Base-by-base conservation (phyloP, 2,113 vertebrate genomes). In the Conger conger region DNA sequence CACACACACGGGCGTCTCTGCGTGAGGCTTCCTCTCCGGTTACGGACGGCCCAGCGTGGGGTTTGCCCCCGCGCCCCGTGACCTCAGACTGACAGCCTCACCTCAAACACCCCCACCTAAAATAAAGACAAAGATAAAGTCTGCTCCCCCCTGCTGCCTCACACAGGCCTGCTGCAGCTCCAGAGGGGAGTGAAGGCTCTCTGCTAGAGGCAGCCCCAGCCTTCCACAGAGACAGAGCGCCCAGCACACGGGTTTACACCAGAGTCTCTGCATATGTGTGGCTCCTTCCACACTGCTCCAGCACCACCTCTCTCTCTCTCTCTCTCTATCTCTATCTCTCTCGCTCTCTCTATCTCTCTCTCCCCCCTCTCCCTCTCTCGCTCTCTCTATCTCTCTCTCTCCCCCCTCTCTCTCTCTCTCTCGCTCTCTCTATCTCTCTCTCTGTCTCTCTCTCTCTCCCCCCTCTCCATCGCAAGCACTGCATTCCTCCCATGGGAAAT, bases 401-500 rank as follows among this genome's bases (percentile, higher is more conserved):
- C 3, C 1, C 9, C 40, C 9, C 40, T 42, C 40, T 42, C 40
- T 9, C 40, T 0, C 40, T 42, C 40, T 1, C 40, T 42, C 40
- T 9, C 40, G 4, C 40, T 1, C 40, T 42, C 40, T 42, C 40
- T 42, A n/a, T n/a, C n/a, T n/a, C n/a, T n/a, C n/a, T n/a, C n/a
- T n/a, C n/a, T n/a, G n/a, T n/a, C 27, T n/a, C 30, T 6, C 36
- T 77, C 77, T 33, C 53, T 17, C 33, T 83, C 81, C 78, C 63
- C 77, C 53, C 15, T 84, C 68, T 77, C 79, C 57, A 11, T 79
- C 16, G 53, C 54, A 40, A 45, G 78, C 76, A 35, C 76, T 60
- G 54, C 84, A 81, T 87, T 82, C 86, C 88, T 88, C 79, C 86
- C 86, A 80, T 80, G 60, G 42, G 54, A 37, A 33, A 42, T 16